Evolutionary conservation across 2,888 invertebrate genomes (phyloP).

Genomic region (Melipona bicolor): DNA sequence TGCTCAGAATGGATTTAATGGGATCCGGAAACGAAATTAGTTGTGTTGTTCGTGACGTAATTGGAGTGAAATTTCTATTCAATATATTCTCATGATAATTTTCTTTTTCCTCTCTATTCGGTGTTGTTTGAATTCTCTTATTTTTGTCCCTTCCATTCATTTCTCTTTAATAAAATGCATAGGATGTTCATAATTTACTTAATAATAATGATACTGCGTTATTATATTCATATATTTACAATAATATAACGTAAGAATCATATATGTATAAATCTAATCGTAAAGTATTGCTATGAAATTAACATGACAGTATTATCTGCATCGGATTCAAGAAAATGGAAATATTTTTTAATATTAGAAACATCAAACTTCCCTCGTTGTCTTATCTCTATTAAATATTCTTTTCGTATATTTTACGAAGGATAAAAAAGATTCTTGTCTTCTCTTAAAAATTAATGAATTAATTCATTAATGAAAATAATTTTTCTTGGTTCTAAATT

Average conservation of each 20-base stretch:
- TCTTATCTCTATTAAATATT: neutral
- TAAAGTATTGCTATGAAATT: neutral
- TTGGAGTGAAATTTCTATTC: neutral
- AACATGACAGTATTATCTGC: neutral
- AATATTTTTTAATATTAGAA: neutral
- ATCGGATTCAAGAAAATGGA: neutral
- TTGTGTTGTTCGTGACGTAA: neutral
- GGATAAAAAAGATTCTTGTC: too few species aligned
- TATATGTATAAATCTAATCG: neutral
- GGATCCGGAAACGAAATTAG: constrained; percentile 9
- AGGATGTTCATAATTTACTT: neutral
- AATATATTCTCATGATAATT: too few species aligned
- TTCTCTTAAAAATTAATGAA: neutral
- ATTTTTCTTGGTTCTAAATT: neutral
- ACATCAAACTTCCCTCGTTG: neutral
- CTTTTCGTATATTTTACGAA: too few species aligned
- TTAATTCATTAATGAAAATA: neutral
- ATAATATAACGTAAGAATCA: neutral
- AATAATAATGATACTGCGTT: neutral
- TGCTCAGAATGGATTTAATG: constrained; percentile 14
- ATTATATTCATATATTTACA: neutral
- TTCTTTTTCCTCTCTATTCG: neutral
- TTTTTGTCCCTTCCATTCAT: neutral
- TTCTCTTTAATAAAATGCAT: neutral
- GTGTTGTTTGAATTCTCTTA: neutral